A percentile compares a stretch with the other conserved stretches of the same genome.
Conservation (phyloP, 2,113 vertebrate species). For the Etheostoma cragini region DNA sequence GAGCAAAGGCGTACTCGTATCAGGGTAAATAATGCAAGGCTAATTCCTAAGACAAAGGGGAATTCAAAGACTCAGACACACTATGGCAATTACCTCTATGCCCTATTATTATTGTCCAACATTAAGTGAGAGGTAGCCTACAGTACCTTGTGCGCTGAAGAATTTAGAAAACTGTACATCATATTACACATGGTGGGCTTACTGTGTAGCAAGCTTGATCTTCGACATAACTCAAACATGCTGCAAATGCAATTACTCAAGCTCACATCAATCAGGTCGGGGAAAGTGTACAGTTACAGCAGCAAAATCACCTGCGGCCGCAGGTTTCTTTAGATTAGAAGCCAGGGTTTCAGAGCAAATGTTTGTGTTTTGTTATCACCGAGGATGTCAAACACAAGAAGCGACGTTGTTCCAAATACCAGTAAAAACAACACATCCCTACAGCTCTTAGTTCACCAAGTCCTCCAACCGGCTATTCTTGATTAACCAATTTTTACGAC, state of each 20-base stretch:
- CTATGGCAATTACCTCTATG: slow-evolving; percentile 54
- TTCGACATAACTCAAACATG: slow-evolving; percentile 57
- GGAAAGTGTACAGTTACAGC: slow-evolving; percentile 55
- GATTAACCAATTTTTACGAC: not conserved
- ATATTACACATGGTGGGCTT: slow-evolving; percentile 72
- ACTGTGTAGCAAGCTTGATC: slow-evolving; percentile 60
- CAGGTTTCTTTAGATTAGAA: slow-evolving; percentile 46
- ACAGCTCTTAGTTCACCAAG: slow-evolving; percentile 13
- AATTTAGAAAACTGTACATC: slow-evolving; percentile 74
- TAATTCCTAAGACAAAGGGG: slow-evolving; percentile 50
- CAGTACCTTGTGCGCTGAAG: slow-evolving; percentile 77
- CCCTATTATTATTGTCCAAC: slow-evolving; percentile 59
- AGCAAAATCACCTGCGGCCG: slow-evolving; percentile 54
- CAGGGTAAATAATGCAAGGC: slow-evolving; percentile 31
- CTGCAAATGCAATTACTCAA: slow-evolving; percentile 52
- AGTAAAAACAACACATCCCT: not conserved
- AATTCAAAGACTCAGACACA: slow-evolving; percentile 55
- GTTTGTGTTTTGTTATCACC: slow-evolving; percentile 11
- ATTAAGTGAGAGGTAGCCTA: slow-evolving; percentile 77
- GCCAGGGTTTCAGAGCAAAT: slow-evolving; percentile 25
- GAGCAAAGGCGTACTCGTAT: slow-evolving; percentile 28
- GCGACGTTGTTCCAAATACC: slow-evolving; percentile 3
- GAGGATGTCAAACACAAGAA: slow-evolving; percentile 10
- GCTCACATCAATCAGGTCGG: slow-evolving; percentile 36
- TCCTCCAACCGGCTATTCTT: slow-evolving; percentile 3